Evolutionary conservation across 37 sponge, comb jelly and placozoan species (phyloP).

Genomic region (Halisarca cf. caerulea): DNA sequence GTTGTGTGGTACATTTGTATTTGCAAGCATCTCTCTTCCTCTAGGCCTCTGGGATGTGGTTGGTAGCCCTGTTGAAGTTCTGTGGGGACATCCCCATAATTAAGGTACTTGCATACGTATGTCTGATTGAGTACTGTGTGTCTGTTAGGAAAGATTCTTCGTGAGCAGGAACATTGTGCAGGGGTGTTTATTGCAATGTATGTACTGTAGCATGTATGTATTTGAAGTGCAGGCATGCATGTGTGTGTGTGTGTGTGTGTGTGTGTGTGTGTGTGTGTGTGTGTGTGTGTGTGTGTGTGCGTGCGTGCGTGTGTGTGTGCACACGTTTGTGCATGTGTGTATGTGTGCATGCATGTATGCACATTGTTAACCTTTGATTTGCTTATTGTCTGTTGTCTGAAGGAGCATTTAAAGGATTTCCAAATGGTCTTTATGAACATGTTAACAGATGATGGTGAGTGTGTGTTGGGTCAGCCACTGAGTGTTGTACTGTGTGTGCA

Average conservation of each 20-base stretch:
- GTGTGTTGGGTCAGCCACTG: background rate
- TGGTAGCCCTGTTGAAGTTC: constrained; percentile 68
- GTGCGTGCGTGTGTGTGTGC: background rate
- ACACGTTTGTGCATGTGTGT: background rate
- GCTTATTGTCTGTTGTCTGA: background rate
- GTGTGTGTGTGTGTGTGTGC: background rate
- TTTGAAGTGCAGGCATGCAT: background rate
- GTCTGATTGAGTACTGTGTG: no score
- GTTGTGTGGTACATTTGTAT: no score
- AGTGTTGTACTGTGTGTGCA: background rate
- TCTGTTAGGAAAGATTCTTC: no score
- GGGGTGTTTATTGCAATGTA: no score
- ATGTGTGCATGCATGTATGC: background rate
- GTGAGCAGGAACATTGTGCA: background rate
- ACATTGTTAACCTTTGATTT: background rate
- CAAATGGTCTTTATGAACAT: constrained; percentile 60
- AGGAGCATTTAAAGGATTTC: constrained; percentile 47
- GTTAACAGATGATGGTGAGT: constrained; percentile 49
- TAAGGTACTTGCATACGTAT: constrained; percentile 40
- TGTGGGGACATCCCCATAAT: constrained; percentile 39
- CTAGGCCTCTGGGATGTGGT: constrained; percentile 79
- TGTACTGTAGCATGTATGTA: background rate
- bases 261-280: background rate
- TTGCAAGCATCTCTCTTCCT: no score
- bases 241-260: background rate